phyloP scores from a whole-genome alignment of 2,888 invertebrate species.

The Himalopsyche anomala region DNA sequence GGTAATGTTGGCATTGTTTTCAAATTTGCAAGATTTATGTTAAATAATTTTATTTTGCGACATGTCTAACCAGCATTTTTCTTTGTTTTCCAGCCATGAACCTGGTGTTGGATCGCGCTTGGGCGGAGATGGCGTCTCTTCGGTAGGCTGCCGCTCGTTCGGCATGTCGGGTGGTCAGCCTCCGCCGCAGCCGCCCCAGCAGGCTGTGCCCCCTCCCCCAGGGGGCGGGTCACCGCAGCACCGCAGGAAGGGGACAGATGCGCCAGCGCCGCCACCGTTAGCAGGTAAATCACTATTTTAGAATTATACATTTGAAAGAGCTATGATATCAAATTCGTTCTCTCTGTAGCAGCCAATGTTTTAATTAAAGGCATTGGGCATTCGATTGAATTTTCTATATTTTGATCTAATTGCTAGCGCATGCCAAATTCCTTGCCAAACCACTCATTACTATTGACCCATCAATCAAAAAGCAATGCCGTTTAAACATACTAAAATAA shows the following conservation, averaged over 20 bases:
- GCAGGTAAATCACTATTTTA: background rate
- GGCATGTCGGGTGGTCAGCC: conserved; percentile 59
- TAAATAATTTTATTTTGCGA: background rate
- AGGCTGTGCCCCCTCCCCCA: conserved; percentile 55
- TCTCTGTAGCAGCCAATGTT: background rate
- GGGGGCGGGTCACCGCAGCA: conserved; percentile 63
- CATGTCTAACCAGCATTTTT: conserved; percentile 18
- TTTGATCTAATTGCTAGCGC: too few relatives aligned
- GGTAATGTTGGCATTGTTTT: too few relatives aligned
- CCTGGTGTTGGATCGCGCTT: conserved; percentile 57
- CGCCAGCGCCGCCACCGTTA: conserved; percentile 49
- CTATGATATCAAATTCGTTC: background rate
- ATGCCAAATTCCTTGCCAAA: too few relatives aligned
- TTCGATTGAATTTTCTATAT: too few relatives aligned
- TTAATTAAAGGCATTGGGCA: too few relatives aligned
- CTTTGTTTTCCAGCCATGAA: conserved; percentile 62
- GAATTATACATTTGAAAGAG: background rate
- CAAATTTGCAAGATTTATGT: too few relatives aligned
- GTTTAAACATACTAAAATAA: too few relatives aligned
- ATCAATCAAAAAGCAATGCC: too few relatives aligned
- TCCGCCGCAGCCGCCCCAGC: conserved; percentile 39
- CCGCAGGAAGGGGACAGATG: conserved; percentile 55
- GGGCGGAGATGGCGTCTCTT: conserved; percentile 51
- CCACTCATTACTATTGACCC: too few relatives aligned
- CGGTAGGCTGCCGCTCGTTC: conserved; percentile 57